Conservation (phyloP, 1,140 invertebrate genomes). For the Drosophila tristis region DNA sequence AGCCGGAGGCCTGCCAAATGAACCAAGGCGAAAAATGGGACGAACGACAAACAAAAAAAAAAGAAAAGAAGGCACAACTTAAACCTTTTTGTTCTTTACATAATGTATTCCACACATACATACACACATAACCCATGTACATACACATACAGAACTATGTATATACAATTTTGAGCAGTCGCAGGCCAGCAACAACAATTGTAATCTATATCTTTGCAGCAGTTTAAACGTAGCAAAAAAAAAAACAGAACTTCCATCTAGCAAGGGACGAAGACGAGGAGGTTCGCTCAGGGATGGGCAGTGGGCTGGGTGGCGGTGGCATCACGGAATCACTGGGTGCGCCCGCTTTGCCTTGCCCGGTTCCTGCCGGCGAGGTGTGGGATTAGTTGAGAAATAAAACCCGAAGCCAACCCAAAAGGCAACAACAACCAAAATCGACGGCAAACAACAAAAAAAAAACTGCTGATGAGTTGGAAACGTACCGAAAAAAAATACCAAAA, state of each 20-base stretch:
- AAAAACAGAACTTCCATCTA: slow-evolving; percentile 16
- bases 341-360: slow-evolving; percentile 20
- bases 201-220: slow-evolving; percentile 60
- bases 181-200: slow-evolving; percentile 42
- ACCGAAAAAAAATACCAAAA: slow-evolving; percentile 28
- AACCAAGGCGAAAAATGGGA: slow-evolving; percentile 47
- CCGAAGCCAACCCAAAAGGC: slow-evolving; percentile 54
- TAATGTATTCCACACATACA: slow-evolving; percentile 17
- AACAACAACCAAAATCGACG: slow-evolving; percentile 22
- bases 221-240: slow-evolving; percentile 47
- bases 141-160: slow-evolving; percentile 7
- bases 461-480: slow-evolving; percentile 65
- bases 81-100: slow-evolving; percentile 42
- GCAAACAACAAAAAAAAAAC: slow-evolving; percentile 41
- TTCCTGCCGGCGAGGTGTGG: slow-evolving; percentile 40
- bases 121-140: slow-evolving; percentile 26
- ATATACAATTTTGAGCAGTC: slow-evolving; percentile 35
- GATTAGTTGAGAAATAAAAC: slow-evolving; percentile 67
- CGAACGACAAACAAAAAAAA: slow-evolving; percentile 1
- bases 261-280: slow-evolving; percentile 43
- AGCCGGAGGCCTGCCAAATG: slow-evolving; percentile 22
- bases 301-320: slow-evolving; percentile 32
- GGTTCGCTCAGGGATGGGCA: slow-evolving; percentile 13
- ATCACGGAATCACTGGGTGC: slow-evolving; percentile 62
- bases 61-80: slow-evolving; percentile 28